Base-by-base conservation (phyloP, 2,888 invertebrate species). In the Eupithecia exiguata region DNA sequence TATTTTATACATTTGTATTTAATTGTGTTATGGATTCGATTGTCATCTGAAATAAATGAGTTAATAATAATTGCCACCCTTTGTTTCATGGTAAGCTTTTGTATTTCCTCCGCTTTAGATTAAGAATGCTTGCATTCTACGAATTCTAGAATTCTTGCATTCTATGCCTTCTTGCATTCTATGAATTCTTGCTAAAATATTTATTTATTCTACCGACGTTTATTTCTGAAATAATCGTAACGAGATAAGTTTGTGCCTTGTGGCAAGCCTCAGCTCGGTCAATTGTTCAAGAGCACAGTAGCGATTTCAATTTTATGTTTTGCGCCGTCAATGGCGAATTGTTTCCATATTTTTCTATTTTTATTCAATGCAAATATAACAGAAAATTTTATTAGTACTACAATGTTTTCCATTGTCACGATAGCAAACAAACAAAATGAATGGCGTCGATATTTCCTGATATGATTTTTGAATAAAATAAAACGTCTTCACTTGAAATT, bases 241-340 rank as follows among this genome's bases (percentile, higher is more conserved):
- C 16, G 66, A 38, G 18, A 2, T 21, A 67, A 67, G 68, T 46
- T 79, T 68, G 9, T 79, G 14, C 25, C 72, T 77, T 80, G 65
- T 0, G 77, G 78, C 82, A 77, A 70, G 66, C 25, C 49, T 38
- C 71, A 76, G 81, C 77, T 81, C 82, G 83, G 84, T 83, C 85
- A 85, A 85, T 85, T 86, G 85, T 84, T 83, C 81, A 79, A 82
- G 75, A 79, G 78, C 81, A 80, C 78, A 80, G 83, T 82, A 83
- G 81, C 81, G 80, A 82, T 84, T 85, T 84, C 82, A 83, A 83
- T 84, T 83, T 81, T 82, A 83, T 82, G 81, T 81, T 80, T 81
- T 82, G 79, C 74, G 70, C 79, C 76, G 77, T 77, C 74, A 74
- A 79, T 79, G 72, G 77, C 66, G 71, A 75, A 68, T 65, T 72